Evolutionary conservation across 2,888 invertebrate genomes (phyloP).

Genomic region (Luperina testacea): DNA sequence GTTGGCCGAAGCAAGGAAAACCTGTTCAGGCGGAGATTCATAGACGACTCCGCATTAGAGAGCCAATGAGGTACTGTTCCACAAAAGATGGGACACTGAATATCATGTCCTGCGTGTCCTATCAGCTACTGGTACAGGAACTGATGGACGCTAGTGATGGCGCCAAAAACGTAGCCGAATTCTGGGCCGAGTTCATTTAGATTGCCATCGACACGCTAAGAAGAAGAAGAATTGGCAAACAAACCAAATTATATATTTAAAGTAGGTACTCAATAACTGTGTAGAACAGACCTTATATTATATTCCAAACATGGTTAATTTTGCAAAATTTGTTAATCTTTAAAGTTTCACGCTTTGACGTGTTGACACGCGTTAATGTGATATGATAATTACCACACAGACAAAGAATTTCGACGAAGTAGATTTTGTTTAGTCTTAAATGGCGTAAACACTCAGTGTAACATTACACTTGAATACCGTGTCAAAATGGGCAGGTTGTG

Average conservation of each 20-base stretch:
- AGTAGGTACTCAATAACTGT: background rate
- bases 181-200: background rate
- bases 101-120: background rate
- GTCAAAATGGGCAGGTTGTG: conserved; percentile 15
- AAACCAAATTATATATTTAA: background rate
- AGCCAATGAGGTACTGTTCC: background rate
- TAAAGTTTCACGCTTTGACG: conserved; percentile 19
- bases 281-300: background rate
- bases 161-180: background rate
- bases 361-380: conserved; percentile 18
- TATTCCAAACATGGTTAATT: conserved; percentile 2
- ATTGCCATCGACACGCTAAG: background rate
- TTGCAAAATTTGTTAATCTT: conserved; percentile 23
- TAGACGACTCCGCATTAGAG: background rate
- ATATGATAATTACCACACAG: conserved; percentile 24
- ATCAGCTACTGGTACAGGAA: background rate
- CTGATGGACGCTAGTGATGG: background rate
- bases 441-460: conserved; percentile 22
- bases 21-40: background rate
- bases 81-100: background rate
- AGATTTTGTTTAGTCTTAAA: background rate
- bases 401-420: conserved; percentile 27
- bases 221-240: conserved; percentile 10
- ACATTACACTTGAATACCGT: conserved; percentile 16
- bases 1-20: background rate